Base-by-base conservation (phyloP, 2,113 vertebrate genomes). In the Poicephalus gulielmi region DNA sequence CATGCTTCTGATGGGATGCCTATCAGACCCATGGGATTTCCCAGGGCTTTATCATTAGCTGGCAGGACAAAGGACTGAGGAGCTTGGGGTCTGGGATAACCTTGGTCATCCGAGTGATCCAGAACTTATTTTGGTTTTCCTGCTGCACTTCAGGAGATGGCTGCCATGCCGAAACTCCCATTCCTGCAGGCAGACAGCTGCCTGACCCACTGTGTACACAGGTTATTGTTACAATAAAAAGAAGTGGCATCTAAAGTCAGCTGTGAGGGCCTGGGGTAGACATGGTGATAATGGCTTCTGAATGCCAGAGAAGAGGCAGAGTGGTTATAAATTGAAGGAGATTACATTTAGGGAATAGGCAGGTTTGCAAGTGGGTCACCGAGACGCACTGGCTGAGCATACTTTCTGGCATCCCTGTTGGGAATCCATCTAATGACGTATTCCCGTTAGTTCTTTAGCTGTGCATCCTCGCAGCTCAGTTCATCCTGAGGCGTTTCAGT, bases 311-410 rank as follows among this genome's bases (percentile, higher is more conserved):
- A 82, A 74, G 73, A 73, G 81, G n/a, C 92, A 74, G 71, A 94
- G 75, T 9, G 10, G 67, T 77, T 87, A 14, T 44, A 79, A 80
- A 67, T 8, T 22, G 76, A 79, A 55, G 81, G 60, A 83, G 43
- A 57, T 57, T 71, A 37, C 94, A 37, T 60, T 46, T 18, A 47
- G 86, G 94, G 83, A 76, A 18, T 6, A 85, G 39, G 69, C 75
- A 84, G 80, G 77, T 87, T 86, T 92, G 83, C 74, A 89, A 96
- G 46, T 64, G 92, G 94, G 69, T 92, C 94, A 93, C 35, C 0
- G 33, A 92, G 64, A 83, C 14, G 83, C 68, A 63, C 78, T 67
- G 62, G 47, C 76, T 0, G 13, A 70, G 68, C 27, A 8, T 10
- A 31, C 84, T 78, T 37, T 19, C 92, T 71, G 68, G 64, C 77